These are phyloP conservation scores for Coregonus sp. DNA, from an alignment of 2,797 vertebrate genomes.

Conservation along the genomic window DNA sequence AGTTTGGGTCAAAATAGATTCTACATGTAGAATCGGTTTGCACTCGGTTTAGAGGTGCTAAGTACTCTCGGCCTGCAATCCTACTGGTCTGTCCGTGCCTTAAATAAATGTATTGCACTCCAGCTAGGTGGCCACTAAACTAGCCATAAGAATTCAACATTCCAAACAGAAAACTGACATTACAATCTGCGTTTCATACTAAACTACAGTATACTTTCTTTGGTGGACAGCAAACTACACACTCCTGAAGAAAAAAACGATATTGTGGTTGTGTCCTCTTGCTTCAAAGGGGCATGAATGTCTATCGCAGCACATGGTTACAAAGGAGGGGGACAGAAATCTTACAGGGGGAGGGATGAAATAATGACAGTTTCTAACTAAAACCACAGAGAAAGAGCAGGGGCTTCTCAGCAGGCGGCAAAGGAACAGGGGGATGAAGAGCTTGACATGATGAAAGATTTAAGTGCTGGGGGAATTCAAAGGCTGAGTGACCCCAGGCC, in stretches of 20 bases:
- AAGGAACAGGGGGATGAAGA: conserved; percentile 10
- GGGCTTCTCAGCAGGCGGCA: conserved; percentile 19
- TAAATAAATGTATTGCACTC: not conserved
- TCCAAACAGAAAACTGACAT: not conserved
- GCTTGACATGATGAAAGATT: conserved; percentile 17
- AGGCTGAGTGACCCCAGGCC: conserved; percentile 22
- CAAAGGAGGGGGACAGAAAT: conserved; percentile 18
- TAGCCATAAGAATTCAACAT: not conserved
- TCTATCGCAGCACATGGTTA: conserved; percentile 25
- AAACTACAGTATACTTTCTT: not conserved
- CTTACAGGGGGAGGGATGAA: conserved; percentile 14
- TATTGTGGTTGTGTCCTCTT: conserved; percentile 4
- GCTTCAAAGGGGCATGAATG: conserved; percentile 26
- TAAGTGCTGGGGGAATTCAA: conserved; percentile 27
- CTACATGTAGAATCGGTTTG: too few relatives aligned
- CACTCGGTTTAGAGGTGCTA: too few relatives aligned
- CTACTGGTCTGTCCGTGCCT: too few relatives aligned
- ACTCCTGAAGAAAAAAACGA: not conserved
- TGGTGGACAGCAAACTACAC: not conserved
- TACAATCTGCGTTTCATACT: not conserved
- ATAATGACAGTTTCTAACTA: conserved; percentile 26
- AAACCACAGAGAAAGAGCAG: conserved; percentile 18
- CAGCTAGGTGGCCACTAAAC: not conserved
- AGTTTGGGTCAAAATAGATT: not conserved
- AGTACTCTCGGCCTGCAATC: too few relatives aligned